Base-by-base conservation (phyloP, 2,113 vertebrate genomes). In the Caloenas nicobarica region DNA sequence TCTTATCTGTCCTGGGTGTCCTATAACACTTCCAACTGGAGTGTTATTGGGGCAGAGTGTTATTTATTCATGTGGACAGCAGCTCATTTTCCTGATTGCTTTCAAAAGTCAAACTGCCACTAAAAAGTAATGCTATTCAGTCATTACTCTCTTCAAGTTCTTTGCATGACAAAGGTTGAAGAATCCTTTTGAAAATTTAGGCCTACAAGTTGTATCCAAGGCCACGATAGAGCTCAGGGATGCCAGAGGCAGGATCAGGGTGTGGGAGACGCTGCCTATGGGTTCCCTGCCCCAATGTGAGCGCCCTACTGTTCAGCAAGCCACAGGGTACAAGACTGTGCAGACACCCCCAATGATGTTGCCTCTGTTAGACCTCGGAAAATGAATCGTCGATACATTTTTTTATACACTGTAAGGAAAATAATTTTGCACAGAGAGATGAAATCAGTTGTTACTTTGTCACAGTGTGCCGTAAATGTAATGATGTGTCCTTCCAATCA, bases 391-490 rank as follows among this genome's bases (percentile, higher is more conserved):
- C 15, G 6, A 60, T 46, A 8, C 34, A 6, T 34, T 42, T 69
- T 86, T 83, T 81, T 42, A 60, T 31, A 28, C 25, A 62, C 11
- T 16, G n/a, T 40, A 85, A 61, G 13, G 26, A 91, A 72, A 74
- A 85, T 70, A 7, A 64, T 66, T 73, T 62, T 60, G 38, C 64
- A 58, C 7, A 86, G 50, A 86, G 50, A 69, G 12, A 33, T 80
- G 2, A 90, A 86, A 86, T 70, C 44, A 16, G 10, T 77, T 0
- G 2, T 96, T 97, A 98, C 97, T 93, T 98, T 98, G 90, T 98
- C 98, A 83, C 51, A 38, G 46, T 98, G 98, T 58, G 96, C 92
- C 40, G 95, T 97, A 78, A 98, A 97, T 19, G 89, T 96, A 38
- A 73, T 98, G 97, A 74, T 86, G 58, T 28, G 78, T 96, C 60